Base-by-base conservation (phyloP, 2,797 vertebrate genomes). In the Taenioides sp. region DNA sequence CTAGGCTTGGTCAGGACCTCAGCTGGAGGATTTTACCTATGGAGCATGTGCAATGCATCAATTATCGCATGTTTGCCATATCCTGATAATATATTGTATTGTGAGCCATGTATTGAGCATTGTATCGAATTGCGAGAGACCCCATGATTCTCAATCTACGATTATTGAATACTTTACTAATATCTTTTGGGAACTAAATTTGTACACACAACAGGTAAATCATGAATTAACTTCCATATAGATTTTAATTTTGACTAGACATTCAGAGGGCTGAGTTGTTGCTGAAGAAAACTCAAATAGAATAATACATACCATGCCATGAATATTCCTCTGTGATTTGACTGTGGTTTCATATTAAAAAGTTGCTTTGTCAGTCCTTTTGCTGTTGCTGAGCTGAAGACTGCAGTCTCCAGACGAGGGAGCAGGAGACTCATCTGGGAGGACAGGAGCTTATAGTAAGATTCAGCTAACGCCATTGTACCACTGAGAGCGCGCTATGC, bases 381-480 rank as follows among this genome's bases (percentile, higher is more conserved):
- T 62, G 5, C 31, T 9, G 50, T 34, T 23, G 28, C 27, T 73
- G 66, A 73, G 31, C 5, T 58, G 7, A 72, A 77, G 54, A 34
- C 65, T 37, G 20, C 66, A 78, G 57, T 80, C 83, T 88, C 85
- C 86, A 90, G 87, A 82, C 69, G 89, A 89, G 87, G 85, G 84
- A 89, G 88, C 85, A 82, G 87, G 75, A 84, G 77, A 74, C 83
- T 82, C 74, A 83, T 73, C 66, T 60, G 67, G 67, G 22, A 25
- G 67, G 60, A 57, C 49, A 28, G 17, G 50, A 72, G 76, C 54
- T 40, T 58, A 75, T 61, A 71, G 52, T 72, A 25, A 62, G 34
- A 2, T 60, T 61, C 54, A 70, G 43, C 60, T 61, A 17, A 27
- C 18, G 65, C 70, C 50, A 64, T 61, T 76, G 77, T 74, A 17